These are phyloP conservation scores for Dromius quadrimaculatus DNA, from an alignment of 2,888 invertebrate species.

Conservation along the genomic window DNA sequence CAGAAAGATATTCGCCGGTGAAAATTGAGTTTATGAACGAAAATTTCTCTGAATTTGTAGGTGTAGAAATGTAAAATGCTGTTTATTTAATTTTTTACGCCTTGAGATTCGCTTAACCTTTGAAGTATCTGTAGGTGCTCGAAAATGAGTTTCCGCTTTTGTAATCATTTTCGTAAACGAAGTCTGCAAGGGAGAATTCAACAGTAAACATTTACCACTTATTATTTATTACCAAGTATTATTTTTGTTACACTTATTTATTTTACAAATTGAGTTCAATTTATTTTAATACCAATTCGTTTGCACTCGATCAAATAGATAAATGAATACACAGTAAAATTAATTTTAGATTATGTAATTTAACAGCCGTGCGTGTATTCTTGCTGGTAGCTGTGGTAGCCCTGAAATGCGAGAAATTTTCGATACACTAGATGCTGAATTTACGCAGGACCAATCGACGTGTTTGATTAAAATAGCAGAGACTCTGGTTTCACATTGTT, in stretches of 20 bases:
- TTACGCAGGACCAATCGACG: too few species aligned
- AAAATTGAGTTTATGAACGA: conserved; percentile 32
- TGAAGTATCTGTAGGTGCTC: conserved; percentile 11
- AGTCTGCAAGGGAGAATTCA: neutral
- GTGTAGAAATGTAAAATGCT: conserved; percentile 2
- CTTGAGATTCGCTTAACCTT: conserved; percentile 12
- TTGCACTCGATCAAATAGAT: too few species aligned
- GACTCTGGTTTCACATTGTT: too few species aligned
- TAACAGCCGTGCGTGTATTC: too few species aligned
- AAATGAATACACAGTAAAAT: too few species aligned
- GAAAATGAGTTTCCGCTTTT: conserved; percentile 12
- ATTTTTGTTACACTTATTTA: conserved; percentile 11
- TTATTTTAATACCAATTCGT: too few species aligned
- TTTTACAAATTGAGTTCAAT: neutral
- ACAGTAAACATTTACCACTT: conserved; percentile 4
- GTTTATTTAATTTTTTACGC: conserved; percentile 27
- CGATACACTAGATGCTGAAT: too few species aligned
- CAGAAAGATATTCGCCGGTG: neutral
- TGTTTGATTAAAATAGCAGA: too few species aligned
- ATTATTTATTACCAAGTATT: conserved; percentile 1
- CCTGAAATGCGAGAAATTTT: too few species aligned
- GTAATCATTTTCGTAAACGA: conserved; percentile 2
- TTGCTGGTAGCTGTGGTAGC: too few species aligned
- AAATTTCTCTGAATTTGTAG: conserved; percentile 26
- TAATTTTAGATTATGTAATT: too few species aligned